Conservation (phyloP, 2,797 vertebrate species). For the Uromys caudimaculatus region DNA sequence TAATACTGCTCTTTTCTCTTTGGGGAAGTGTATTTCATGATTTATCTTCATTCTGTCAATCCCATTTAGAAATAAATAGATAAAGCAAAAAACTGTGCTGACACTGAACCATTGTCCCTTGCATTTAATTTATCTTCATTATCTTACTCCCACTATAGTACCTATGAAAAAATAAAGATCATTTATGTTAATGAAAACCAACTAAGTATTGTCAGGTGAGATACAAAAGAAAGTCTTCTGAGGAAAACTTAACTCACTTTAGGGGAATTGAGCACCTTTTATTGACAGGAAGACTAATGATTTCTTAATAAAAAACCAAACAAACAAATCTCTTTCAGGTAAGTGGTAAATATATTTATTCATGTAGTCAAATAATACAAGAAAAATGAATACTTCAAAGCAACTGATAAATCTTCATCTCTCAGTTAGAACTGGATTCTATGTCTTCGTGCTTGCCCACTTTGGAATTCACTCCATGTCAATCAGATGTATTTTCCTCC, state of each 20-base stretch:
- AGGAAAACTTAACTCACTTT: background rate
- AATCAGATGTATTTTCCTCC: background rate
- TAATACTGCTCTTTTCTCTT: background rate
- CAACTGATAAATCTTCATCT: background rate
- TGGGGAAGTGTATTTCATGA: background rate
- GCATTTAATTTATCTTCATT: background rate
- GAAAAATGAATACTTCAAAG: background rate
- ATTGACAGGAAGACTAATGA: background rate
- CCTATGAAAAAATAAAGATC: background rate
- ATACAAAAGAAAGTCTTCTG: background rate
- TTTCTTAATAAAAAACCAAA: background rate
- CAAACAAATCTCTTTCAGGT: background rate
- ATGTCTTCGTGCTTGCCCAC: accelerated
- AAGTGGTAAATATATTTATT: background rate
- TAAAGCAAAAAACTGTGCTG: background rate
- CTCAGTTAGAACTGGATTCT: background rate
- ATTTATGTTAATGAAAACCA: background rate
- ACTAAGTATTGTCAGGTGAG: background rate
- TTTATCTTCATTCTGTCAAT: background rate
- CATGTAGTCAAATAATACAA: background rate
- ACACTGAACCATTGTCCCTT: background rate
- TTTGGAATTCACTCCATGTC: background rate
- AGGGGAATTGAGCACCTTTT: background rate
- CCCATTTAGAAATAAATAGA: background rate
- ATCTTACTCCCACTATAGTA: background rate